Conservation (phyloP, 2,888 invertebrate species). For the Cosmia trapezina region DNA sequence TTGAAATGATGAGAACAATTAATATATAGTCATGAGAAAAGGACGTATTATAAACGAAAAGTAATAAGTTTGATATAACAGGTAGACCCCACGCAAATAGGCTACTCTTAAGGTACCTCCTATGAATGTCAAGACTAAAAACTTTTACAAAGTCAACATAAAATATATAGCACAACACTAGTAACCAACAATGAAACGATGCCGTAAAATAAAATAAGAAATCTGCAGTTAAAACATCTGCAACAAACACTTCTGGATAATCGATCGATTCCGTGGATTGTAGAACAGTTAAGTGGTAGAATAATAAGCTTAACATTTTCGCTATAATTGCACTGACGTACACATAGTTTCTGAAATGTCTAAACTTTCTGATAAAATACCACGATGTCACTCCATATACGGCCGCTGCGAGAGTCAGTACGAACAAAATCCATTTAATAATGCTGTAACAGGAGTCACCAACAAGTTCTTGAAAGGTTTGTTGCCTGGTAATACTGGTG, state of each 20-base stretch:
- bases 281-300: not conserved
- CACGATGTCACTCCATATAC: not conserved
- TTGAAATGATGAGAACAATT: not conserved
- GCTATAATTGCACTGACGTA: slow-evolving; percentile 3
- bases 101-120: slow-evolving; percentile 18
- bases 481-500: not conserved
- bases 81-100: slow-evolving; percentile 25
- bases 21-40: not conserved
- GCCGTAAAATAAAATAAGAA: slow-evolving; percentile 20
- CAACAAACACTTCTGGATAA: not conserved
- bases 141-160: slow-evolving; percentile 32
- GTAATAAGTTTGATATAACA: not conserved
- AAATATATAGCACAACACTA: slow-evolving; percentile 18
- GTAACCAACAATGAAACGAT: slow-evolving; percentile 11
- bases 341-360: slow-evolving; percentile 42
- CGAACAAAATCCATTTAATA: slow-evolving; percentile 17
- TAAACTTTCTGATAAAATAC: not conserved
- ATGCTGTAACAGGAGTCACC: not conserved
- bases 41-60: not conserved
- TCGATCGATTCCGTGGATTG: not conserved
- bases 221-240: not conserved
- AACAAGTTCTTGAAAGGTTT: not conserved
- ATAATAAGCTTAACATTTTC: slow-evolving; percentile 4
- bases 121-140: slow-evolving; percentile 10
- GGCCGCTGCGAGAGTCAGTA: not conserved